phyloP scores from a whole-genome alignment of 1,140 invertebrate species.

The Chrysoperla carnea region DNA sequence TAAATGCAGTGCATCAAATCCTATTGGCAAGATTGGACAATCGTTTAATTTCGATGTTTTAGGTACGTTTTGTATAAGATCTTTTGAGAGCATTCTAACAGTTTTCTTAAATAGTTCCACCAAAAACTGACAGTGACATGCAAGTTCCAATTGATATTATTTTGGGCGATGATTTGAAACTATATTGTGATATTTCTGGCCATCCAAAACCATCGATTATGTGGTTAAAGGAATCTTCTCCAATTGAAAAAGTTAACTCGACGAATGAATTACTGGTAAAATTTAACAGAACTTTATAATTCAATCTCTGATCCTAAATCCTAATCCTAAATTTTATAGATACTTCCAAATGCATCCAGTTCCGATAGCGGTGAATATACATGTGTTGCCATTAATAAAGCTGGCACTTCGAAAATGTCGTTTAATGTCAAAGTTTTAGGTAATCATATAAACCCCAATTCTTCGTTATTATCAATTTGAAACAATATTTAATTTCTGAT shows the following conservation, averaged over 20 bases:
- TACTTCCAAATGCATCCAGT: background rate
- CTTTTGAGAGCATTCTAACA: background rate
- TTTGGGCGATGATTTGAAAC: background rate
- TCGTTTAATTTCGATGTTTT: background rate
- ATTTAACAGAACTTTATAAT: too few species aligned
- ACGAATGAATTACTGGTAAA: too few species aligned
- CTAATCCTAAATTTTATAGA: background rate
- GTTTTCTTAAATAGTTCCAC: background rate
- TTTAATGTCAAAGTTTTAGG: background rate
- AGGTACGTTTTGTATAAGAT: background rate
- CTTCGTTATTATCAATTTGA: background rate
- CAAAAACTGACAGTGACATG: background rate
- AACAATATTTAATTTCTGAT: background rate
- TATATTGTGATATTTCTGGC: slow-evolving; percentile 4
- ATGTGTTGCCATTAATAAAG: background rate
- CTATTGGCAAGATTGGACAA: background rate
- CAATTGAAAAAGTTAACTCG: too few species aligned
- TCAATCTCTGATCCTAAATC: too few species aligned
- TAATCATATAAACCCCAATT: background rate
- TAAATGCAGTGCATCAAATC: background rate
- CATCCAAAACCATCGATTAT: slow-evolving; percentile 3
- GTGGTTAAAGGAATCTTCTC: slow-evolving; percentile 6
- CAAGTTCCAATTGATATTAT: background rate
- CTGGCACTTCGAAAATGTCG: background rate
- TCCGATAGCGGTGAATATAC: background rate